A percentile compares a stretch with the other conserved stretches of the same genome.
These are phyloP conservation scores for Hemistola chrysoprasaria DNA, from an alignment of 2,888 invertebrate genomes.

Conservation along the genomic window DNA sequence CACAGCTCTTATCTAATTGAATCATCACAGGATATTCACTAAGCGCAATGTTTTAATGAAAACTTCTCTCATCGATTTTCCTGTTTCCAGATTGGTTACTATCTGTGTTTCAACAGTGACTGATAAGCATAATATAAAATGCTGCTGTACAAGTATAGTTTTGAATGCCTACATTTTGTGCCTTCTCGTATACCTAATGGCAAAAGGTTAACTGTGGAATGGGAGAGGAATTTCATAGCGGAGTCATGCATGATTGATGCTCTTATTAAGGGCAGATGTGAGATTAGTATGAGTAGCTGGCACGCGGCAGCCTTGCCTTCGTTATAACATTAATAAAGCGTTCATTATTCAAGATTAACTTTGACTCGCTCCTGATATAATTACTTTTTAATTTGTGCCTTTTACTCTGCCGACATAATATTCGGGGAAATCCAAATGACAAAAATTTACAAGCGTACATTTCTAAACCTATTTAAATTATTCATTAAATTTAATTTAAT, in stretches of 20 bases:
- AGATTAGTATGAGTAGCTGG: slow-evolving; percentile 17
- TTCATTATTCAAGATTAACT: slow-evolving; percentile 26
- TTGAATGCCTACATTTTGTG: too few species aligned
- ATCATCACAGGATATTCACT: not conserved
- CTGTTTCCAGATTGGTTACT: too few species aligned
- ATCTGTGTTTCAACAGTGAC: too few species aligned
- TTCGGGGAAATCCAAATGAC: too few species aligned
- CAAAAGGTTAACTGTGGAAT: slow-evolving; percentile 1
- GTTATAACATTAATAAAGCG: slow-evolving; percentile 40
- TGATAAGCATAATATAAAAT: too few species aligned
- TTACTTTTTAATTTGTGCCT: slow-evolving; percentile 1
- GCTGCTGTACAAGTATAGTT: too few species aligned
- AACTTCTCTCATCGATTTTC: too few species aligned
- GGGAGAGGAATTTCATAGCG: slow-evolving; percentile 1
- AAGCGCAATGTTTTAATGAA: too few species aligned
- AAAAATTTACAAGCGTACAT: too few species aligned
- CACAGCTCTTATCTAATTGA: slow-evolving; percentile 10
- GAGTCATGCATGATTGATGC: slow-evolving; percentile 28
- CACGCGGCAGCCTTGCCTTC: slow-evolving; percentile 25
- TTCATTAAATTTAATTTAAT: too few species aligned
- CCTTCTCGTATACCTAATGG: too few species aligned
- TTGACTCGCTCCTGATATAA: slow-evolving; percentile 7
- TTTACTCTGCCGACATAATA: not conserved
- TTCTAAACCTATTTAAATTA: too few species aligned
- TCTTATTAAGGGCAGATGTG: slow-evolving; percentile 23